Evolutionary conservation across 37 sponge, comb jelly and placozoan species (phyloP), one percentile per base, ranked within the genome.

Genomic region (Lycopodina hypogea): DNA sequence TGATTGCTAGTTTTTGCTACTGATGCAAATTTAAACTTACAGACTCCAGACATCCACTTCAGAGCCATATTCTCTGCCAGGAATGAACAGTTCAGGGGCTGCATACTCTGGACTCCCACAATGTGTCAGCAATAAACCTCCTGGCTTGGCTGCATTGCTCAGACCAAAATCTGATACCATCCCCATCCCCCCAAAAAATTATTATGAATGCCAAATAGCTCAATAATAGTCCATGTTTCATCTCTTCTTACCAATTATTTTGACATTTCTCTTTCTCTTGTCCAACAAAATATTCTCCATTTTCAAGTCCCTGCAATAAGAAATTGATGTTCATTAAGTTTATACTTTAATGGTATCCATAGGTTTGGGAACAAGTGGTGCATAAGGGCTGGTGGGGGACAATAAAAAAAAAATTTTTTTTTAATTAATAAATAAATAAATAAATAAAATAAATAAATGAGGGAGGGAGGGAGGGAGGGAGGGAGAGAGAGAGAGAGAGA

Each of bases 91-190:
- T 82, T 97, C 98, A 11, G 98, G 98, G 34, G 98, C 98, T 38
- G 98, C 98, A 73, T 97, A 97, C 84, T 97, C 98, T 2, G 98
- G 98, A 56, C 94, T 93, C 0, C 98, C 98, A 74, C 98, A 97
- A 63, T 97, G 98, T 1, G 98, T 97, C 52, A 90, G 89, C 65
- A 97, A 81, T 0, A 97, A 82, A 37, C 88, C 76, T 15, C 98
- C 98, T 1, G 95, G 89, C 59, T 85, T 81, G 48, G 87, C 88
- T 17, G 84, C 78, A 82, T 97, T 97, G 73, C 94, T 94, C 26
- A 97, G 69, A 19, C 97, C 97, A 87, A 97, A 97, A 74, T 97
- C 97, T 96, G 68, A 18, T n/a, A n/a, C n/a, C n/a, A n/a, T n/a
- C n/a, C n/a, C n/a, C n/a, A n/a, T n/a, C n/a, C n/a, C n/a, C n/a